Base-by-base conservation (phyloP, 2,888 invertebrate species). In the Macaria liturata region DNA sequence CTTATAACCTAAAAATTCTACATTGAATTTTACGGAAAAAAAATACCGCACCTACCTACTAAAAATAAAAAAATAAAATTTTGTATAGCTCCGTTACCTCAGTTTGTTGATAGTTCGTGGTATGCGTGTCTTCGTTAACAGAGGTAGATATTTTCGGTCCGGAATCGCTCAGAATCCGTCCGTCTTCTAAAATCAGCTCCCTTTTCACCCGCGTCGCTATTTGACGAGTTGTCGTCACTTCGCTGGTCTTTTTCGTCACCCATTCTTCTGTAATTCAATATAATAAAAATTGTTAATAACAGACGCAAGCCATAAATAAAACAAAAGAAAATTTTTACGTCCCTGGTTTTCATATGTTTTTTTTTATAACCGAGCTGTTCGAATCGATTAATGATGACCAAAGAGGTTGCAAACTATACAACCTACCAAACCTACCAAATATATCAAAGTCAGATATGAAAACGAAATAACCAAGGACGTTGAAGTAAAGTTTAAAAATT, bases 81-180 rank as follows among this genome's bases (percentile, higher is more conserved):
- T 2, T 37, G n/a, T 4, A 37, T 37, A 37, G 7, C 4, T 37
- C 34, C 4, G 46, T 47, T 66, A 95, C 95, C 94, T 97, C 97
- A 59, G 97, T 96, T 75, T 97, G 96, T 78, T 97, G 96, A 68
- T 96, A 95, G 82, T 97, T 97, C 79, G 97, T 96, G 61, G 96
- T 97, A 78, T 97, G 96, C 48, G 96, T 96, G 81, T 98, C 97
- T 89, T 97, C 97, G 48, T 97, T 97, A 64, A 97, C 97, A 67
- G 97, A 97, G 66, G 97, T 97, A 69, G 97, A 97, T 77, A 98
- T 96, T 84, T 97, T 95, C 4, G 98, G 98, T 8, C 98, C 98
- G 3, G 97, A 95, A 88, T 98, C 98, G 70, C 95, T 96, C 62
- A 98, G 95, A 61, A 98, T 96, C 78, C 96, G 95, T 39, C 98